A percentile compares a stretch with the other conserved stretches of the same genome.
Evolutionary conservation across 1,140 invertebrate genomes (phyloP).

Genomic region (Pararge aegeria): DNA sequence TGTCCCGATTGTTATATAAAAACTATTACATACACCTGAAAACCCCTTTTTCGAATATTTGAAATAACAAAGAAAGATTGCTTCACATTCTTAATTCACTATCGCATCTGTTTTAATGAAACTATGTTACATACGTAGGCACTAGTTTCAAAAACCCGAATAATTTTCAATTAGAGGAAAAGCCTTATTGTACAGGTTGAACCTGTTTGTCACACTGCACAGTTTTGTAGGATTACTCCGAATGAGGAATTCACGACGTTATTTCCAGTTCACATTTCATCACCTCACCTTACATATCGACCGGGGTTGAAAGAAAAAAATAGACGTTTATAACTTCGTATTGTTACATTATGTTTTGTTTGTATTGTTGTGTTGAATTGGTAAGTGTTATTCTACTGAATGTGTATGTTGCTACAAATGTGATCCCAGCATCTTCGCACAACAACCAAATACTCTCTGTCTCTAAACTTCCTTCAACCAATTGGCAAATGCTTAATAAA

Average conservation of each 20-base stretch:
- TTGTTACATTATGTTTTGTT: constrained; percentile 5
- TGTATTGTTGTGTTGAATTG: constrained; percentile 7
- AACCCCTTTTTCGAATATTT: no score
- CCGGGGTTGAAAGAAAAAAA: constrained; percentile 14
- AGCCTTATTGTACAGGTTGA: no score
- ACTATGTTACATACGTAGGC: no score
- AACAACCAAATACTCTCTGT: constrained; percentile 12
- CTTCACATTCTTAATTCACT: no score
- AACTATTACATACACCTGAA: no score
- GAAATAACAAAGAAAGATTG: no score
- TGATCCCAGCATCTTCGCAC: constrained; percentile 18
- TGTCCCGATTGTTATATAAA: no score
- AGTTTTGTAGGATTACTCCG: background rate
- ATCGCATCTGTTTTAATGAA: no score
- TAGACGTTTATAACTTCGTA: constrained; percentile 20
- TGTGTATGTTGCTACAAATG: constrained; percentile 14
- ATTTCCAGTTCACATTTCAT: background rate
- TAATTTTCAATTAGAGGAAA: no score
- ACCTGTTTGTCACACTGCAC: no score
- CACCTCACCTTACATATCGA: constrained; percentile 2
- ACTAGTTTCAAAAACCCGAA: no score
- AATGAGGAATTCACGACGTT: background rate
- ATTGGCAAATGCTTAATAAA: constrained; percentile 19
- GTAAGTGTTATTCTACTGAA: constrained; percentile 14
- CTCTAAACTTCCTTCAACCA: constrained; percentile 11